These are phyloP conservation scores for Pocillopora verrucosa DNA, from an alignment of 64 coral and sea anemone species.

Conservation along the genomic window DNA sequence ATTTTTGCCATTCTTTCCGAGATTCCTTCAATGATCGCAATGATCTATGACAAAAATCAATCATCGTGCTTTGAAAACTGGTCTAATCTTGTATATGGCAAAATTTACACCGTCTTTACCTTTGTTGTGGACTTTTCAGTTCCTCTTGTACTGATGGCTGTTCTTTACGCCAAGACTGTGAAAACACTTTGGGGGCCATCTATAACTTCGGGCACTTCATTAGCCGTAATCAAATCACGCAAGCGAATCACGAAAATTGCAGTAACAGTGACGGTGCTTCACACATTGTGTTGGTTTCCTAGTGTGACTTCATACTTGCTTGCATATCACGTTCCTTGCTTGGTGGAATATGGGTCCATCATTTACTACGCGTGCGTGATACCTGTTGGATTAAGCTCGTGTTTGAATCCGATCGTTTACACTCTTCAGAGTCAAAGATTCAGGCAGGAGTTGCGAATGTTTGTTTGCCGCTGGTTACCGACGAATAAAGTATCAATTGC, in stretches of 20 bases:
- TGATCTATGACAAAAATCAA: slow-evolving; percentile 1
- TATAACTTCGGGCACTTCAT: not conserved
- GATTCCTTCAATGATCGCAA: not conserved
- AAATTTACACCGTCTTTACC: slow-evolving; percentile 4
- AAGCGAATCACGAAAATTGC: slow-evolving; percentile 1
- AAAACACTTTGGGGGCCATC: not conserved
- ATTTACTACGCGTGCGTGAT: not conserved
- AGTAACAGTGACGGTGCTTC: not conserved
- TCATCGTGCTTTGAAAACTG: not conserved
- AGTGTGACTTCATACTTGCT: not conserved
- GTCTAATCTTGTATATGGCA: not conserved
- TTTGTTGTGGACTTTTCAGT: not conserved
- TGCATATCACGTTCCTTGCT: not conserved
- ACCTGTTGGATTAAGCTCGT: not conserved
- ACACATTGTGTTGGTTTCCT: not conserved
- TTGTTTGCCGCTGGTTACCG: too few species aligned
- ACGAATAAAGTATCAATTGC: too few species aligned
- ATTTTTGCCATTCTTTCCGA: not conserved
- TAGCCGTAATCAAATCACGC: not conserved
- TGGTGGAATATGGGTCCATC: not conserved
- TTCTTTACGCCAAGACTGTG: not conserved
- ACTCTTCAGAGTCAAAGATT: not conserved
- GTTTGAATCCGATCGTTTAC: slow-evolving; percentile 18
- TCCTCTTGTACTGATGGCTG: not conserved
- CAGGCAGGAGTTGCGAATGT: not conserved